These are phyloP conservation scores for Athetis lepigone DNA, from an alignment of 2,888 invertebrate genomes.

Conservation along the genomic window DNA sequence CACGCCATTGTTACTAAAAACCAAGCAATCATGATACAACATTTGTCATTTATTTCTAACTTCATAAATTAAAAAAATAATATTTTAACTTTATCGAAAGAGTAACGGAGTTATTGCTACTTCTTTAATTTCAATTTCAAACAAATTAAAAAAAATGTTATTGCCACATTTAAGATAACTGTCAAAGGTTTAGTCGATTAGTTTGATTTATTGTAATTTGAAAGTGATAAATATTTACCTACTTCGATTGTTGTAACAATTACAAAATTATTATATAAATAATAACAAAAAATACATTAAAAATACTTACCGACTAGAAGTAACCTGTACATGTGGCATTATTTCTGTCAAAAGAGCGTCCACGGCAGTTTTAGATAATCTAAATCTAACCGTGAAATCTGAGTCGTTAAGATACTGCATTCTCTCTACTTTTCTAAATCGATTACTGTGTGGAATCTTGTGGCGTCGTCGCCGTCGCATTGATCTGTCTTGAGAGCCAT, in stretches of 20 bases:
- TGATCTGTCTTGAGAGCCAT: background rate
- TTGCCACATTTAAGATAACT: background rate
- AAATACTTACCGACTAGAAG: conserved; percentile 22
- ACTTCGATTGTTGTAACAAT: too few relatives aligned
- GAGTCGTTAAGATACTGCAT: conserved; percentile 2
- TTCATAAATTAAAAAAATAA: background rate
- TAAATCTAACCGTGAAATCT: conserved; percentile 10
- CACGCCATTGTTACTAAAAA: conserved; percentile 56
- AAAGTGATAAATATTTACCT: too few relatives aligned
- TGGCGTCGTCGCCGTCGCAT: background rate
- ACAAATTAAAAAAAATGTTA: background rate
- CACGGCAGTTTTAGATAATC: conserved; percentile 15
- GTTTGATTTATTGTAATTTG: background rate
- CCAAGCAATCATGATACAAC: background rate
- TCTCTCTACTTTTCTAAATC: background rate
- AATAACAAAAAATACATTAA: background rate
- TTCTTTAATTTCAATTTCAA: too few relatives aligned
- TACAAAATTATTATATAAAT: too few relatives aligned
- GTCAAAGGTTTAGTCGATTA: background rate
- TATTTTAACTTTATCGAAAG: too few relatives aligned
- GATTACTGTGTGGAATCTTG: background rate
- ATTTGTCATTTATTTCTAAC: background rate
- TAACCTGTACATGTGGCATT: conserved; percentile 21
- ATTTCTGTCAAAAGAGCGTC: conserved; percentile 19
- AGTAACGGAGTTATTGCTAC: too few relatives aligned